A percentile compares a stretch with the other conserved stretches of the same genome.
Conservation (phyloP, 1,140 invertebrate species). For the Nymphalis io region DNA sequence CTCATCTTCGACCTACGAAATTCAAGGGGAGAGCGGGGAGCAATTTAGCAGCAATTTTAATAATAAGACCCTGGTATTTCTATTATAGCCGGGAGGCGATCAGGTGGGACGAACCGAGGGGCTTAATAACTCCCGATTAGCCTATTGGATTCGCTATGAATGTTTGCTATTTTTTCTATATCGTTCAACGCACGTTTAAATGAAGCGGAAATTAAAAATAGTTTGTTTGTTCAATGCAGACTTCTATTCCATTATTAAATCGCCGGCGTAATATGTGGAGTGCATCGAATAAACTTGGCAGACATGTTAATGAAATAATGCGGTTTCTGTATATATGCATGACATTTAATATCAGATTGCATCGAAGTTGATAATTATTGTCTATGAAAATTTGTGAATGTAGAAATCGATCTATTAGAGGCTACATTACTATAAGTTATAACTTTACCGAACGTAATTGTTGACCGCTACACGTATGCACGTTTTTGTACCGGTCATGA, state of each 20-base stretch:
- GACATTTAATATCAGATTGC: conserved; percentile 30
- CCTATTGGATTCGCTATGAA: conserved; percentile 80
- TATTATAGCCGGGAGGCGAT: conserved; percentile 78
- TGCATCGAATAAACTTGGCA: conserved; percentile 46
- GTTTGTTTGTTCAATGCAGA: conserved; percentile 57
- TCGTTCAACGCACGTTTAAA: conserved; percentile 67
- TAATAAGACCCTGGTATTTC: conserved; percentile 81
- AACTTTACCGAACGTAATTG: not conserved
- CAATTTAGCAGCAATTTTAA: conserved; percentile 82
- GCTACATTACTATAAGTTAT: not conserved
- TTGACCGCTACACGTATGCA: too few relatives aligned
- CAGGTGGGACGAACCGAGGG: conserved; percentile 72
- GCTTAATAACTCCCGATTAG: conserved; percentile 79
- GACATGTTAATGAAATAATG: conserved; percentile 50
- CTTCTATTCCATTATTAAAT: conserved; percentile 55
- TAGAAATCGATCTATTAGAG: not conserved
- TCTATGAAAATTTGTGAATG: not conserved
- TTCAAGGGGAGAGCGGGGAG: conserved; percentile 73
- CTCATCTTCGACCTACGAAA: conserved; percentile 69
- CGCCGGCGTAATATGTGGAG: conserved; percentile 46
- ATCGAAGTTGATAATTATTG: conserved; percentile 10
- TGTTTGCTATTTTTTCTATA: conserved; percentile 81
- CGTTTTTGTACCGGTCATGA: not conserved
- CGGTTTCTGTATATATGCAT: conserved; percentile 43
- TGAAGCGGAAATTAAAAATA: conserved; percentile 76